Percentiles rank a stretch among this genome's conserved stretches.
phyloP scores from a whole-genome alignment of 2,888 invertebrate genomes.

The Spilarctia lutea region DNA sequence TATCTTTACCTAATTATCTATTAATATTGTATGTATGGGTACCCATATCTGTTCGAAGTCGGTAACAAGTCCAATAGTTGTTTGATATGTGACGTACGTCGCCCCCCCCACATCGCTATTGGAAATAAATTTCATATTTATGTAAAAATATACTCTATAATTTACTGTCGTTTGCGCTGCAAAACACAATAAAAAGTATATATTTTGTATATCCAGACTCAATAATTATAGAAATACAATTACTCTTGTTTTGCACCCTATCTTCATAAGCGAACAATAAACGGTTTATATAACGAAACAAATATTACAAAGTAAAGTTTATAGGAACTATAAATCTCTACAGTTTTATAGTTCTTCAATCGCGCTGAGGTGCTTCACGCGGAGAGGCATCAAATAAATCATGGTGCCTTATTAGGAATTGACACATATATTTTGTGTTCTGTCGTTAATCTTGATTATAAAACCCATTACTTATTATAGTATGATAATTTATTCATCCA shows the following conservation, averaged over 20 bases:
- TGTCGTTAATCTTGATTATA: constrained; percentile 16
- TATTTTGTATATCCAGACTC: not conserved
- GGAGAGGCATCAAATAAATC: constrained; percentile 11
- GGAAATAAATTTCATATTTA: too few species aligned
- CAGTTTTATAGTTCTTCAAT: constrained; percentile 10
- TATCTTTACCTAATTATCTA: too few species aligned
- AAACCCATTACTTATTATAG: not conserved
- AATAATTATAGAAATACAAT: not conserved
- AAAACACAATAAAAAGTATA: too few species aligned
- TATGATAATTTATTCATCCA: not conserved
- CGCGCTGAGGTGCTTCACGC: not conserved
- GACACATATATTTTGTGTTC: constrained; percentile 13
- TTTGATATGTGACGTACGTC: too few species aligned
- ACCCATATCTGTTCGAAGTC: too few species aligned
- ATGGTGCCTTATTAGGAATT: constrained; percentile 15
- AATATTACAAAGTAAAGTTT: constrained; percentile 17
- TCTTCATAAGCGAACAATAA: not conserved
- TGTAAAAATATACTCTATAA: too few species aligned
- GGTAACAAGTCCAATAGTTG: too few species aligned
- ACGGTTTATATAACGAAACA: not conserved
- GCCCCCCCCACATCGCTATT: too few species aligned
- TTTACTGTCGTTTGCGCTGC: too few species aligned
- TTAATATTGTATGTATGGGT: too few species aligned
- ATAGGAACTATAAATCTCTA: constrained; percentile 16
- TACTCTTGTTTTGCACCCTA: not conserved